Base-by-base conservation (phyloP, 2,888 invertebrate genomes). In the Dichetophora obliterata region DNA sequence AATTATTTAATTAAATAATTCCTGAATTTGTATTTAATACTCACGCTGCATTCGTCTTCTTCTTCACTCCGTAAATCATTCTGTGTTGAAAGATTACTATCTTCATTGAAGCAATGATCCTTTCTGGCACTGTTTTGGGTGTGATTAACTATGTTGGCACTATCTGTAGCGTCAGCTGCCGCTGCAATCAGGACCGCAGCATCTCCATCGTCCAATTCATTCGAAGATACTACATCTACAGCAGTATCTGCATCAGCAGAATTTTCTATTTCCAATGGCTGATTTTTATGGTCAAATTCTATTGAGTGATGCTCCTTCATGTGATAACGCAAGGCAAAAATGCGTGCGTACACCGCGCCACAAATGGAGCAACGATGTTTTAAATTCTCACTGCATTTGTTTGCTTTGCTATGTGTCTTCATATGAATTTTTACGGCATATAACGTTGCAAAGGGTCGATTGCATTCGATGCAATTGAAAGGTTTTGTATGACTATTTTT, bases 401-500 rank as follows among this genome's bases (percentile, higher is more conserved):
- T 83, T 78, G 91, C 91, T 14, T 92, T 91, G 80, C 92, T 91
- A 85, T 95, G 95, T 0, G 93, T 93, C 83, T 94, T 93, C 90
- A 94, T 94, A 85, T 95, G 95, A 1, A 92, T 91, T 68, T 94
- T 92, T 0, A 95, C 94, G 0, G 94, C 94, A 85, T 95, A 95
- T 24, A 95, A 87, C 0, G 95, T 94, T 3, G 95, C 93, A 85
- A 95, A 95, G 0, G 95, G 95, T 73, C 95, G 91, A 86, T 93
- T 93, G 84, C 95, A 95, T 82, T 93, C 92, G 9, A 92, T 92
- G 82, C 95, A 95, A 1, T 92, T 92, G 84, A 94, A 95, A 0
- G 95, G 95, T 85, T 95, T 95, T 0, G 93, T 94, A 83, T 95
- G 95, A 9, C 94, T 94, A 85, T 95, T 95, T 87, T 93, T 95